Evolutionary conservation across 92 coral and sea anemone species (phyloP), one percentile per base, ranked within the genome.

Genomic region (Porites rus): DNA sequence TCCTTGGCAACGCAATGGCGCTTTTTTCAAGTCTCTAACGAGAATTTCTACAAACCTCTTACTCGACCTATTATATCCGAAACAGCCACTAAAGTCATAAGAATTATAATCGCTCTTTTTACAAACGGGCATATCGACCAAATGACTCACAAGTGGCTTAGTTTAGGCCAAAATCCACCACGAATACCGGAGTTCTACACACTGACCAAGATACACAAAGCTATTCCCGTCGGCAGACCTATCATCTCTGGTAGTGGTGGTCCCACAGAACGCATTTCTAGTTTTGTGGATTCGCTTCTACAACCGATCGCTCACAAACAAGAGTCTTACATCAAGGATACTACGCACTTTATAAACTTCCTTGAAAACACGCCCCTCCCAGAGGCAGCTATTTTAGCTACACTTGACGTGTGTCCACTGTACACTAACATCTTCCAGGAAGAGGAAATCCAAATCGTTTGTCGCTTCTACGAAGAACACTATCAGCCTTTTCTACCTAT

Each of bases 181-280:
- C 46, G 6, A 38, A 38, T 38, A 69, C 83, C 89, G 18, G 91
- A 87, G 53, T 91, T 87, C 18, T 91, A 91, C 73, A 82, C 94
- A 8, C 86, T 91, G 46, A 91, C 91, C 63, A 87, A 86, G 76
- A 90, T 90, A 60, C 90, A 86, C 75, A 90, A 86, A 77, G 28
- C 80, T 21, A 76, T 68, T 58, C 88, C 89, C 6, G 83, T 84
- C 6, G 89, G 89, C 43, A 63, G 89, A 10, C 86, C 72, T 25
- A 76, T 89, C 9, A 65, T 75, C 21, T 75, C 79, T 52, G 51
- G 80, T 18, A 18, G 20, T 71, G 75, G 65, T 20, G 76, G 93
- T 8, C 87, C 87, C 18, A 84, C 89, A 9, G 80, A 89, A 51
- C 84, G 69, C 28, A 84, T 77, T 38, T 89, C 81, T 18, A 71